Evolutionary conservation across 2,113 vertebrate genomes (phyloP).

Genomic region (Xenus cinereus): DNA sequence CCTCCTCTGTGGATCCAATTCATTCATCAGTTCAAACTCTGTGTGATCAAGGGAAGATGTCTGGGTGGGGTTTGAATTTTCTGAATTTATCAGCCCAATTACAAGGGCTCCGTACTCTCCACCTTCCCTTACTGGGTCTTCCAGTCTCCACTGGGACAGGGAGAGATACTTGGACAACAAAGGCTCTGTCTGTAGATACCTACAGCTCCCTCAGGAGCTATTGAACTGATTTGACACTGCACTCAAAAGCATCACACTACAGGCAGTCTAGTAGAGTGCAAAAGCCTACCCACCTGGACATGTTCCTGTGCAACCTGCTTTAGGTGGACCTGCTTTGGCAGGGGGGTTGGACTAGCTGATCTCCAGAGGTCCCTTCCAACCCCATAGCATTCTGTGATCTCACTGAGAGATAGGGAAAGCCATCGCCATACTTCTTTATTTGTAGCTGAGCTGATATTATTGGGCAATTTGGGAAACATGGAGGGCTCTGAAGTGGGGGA

Average conservation of each 20-base stretch:
- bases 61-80: neutral
- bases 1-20: neutral
- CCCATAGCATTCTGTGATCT: too few relatives aligned
- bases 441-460: fast-evolving
- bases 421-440: fast-evolving
- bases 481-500: neutral
- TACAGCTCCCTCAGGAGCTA: neutral
- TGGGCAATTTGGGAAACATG: fast-evolving
- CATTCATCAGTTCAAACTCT: neutral
- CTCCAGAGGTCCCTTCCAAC: too few relatives aligned
- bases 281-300: too few relatives aligned
- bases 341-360: too few relatives aligned
- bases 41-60: neutral
- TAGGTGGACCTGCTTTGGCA: too few relatives aligned
- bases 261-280: neutral
- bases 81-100: neutral
- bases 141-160: neutral
- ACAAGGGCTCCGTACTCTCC: neutral
- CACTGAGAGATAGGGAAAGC: neutral
- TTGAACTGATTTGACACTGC: fast-evolving
- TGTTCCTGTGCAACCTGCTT: too few relatives aligned
- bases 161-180: neutral
- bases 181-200: neutral
- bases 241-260: fast-evolving
- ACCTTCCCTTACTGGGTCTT: neutral